phyloP scores from a whole-genome alignment of 1,140 invertebrate genomes.

The Dinoponera quadriceps region DNA sequence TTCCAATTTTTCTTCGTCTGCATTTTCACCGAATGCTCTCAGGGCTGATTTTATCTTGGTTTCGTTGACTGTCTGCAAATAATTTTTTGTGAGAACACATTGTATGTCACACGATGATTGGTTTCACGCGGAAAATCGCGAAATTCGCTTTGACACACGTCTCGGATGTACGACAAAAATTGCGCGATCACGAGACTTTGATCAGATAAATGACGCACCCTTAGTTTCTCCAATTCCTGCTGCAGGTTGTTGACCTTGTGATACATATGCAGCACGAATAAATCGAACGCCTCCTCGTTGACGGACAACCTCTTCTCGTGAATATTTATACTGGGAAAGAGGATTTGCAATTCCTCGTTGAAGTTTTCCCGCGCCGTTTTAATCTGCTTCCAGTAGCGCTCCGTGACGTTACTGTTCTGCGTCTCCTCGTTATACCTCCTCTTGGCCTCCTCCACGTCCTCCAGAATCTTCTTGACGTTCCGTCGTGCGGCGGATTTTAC shows the following conservation, averaged over 20 bases:
- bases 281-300: slow-evolving; percentile 88
- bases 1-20: slow-evolving; percentile 80
- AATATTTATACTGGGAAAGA: slow-evolving; percentile 90
- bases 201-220: slow-evolving; percentile 79
- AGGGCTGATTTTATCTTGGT: slow-evolving; percentile 88
- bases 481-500: slow-evolving; percentile 84
- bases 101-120: no score
- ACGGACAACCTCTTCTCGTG: slow-evolving; percentile 88
- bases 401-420: slow-evolving; percentile 87
- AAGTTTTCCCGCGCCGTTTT: slow-evolving; percentile 90
- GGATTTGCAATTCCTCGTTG: slow-evolving; percentile 89
- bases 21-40: slow-evolving; percentile 85
- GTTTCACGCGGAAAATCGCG: background rate
- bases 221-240: slow-evolving; percentile 89
- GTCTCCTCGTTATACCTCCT: slow-evolving; percentile 86
- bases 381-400: slow-evolving; percentile 90
- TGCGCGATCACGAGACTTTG: background rate
- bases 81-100: slow-evolving; percentile 36
- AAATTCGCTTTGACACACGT: background rate
- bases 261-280: slow-evolving; percentile 89
- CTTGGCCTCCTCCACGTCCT: slow-evolving; percentile 87
- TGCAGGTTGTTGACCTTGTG: slow-evolving; percentile 89
- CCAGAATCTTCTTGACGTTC: slow-evolving; percentile 88
- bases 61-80: slow-evolving; percentile 87
- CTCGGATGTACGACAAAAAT: slow-evolving; percentile 11